Base-by-base conservation (phyloP, 1,140 invertebrate species). In the Pseudomyrmex flavicornis region DNA sequence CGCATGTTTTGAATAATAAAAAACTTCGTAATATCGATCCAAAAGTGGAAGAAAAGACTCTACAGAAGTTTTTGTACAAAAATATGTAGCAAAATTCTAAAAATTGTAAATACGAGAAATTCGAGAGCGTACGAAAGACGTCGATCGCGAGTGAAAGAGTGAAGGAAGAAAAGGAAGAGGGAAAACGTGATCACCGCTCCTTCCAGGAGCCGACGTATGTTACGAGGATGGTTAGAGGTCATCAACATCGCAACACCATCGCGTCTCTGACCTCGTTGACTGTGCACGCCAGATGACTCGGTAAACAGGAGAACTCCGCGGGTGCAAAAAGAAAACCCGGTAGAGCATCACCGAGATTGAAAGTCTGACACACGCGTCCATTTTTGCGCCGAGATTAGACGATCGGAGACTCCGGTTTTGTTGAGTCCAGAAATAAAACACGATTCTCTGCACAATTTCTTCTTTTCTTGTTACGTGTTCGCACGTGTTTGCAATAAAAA, bases 201-300 rank as follows among this genome's bases (percentile, higher is more conserved):
- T 85, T 88, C 83, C 88, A 82, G 83, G 61, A 80, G 73, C 69
- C 52, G 69, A 52, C 82, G 66, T 75, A 83, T 72, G 85, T 72
- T 69, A 83, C 79, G 83, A 86, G 80, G 22, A 90, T 86, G 85
- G 89, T 63, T 83, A 89, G 86, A 84, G 91, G 89, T 90, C 91
- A 87, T 86, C 88, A 88, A 85, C 89, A 91, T 92, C 91, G 87
- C 90, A 88, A 90, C 91, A 91, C 91, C 88, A 91, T 91, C 91
- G 87, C 82, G 86, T 88, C 87, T 88, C 85, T 84, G 82, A 85
- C 89, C 88, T 86, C 90, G 90, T 90, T 88, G 89, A 85, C 86
- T 88, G 85, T 76, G 86, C 69, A 91, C 91, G 90, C 88, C 84
- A 77, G 85, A 85, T 89, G 91, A 92, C 89, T 91, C 75, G 84